Conservation (phyloP, 2,888 invertebrate species). For the Lamellibrachia columna region DNA sequence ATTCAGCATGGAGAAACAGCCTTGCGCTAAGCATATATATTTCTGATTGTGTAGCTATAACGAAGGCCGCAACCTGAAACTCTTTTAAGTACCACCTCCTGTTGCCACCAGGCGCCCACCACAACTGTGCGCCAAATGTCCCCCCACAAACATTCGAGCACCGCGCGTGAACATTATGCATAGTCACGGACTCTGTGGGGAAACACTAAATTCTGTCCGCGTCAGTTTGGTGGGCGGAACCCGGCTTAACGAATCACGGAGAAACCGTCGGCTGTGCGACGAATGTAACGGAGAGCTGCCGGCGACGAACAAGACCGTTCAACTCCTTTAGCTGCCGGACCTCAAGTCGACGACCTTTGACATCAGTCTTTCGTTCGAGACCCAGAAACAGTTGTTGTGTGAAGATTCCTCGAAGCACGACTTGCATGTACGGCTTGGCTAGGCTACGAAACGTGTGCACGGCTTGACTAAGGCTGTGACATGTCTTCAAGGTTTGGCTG, state of each 20-base stretch:
- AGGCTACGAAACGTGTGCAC: neutral
- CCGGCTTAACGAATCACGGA: neutral
- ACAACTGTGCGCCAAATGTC: neutral
- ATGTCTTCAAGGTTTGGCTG: neutral
- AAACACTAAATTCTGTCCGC: neutral
- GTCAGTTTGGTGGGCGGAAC: neutral
- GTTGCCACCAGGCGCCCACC: neutral
- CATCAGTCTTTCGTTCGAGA: neutral
- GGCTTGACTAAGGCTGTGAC: neutral
- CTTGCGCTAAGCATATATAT: neutral
- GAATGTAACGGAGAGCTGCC: neutral
- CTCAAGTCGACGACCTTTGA: neutral
- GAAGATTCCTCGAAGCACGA: neutral
- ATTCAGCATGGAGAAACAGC: neutral
- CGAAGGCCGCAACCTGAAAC: too few species aligned
- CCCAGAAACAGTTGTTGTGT: neutral
- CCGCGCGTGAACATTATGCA: neutral
- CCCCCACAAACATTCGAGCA: neutral
- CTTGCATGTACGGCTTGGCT: neutral
- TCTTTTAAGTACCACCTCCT: neutral
- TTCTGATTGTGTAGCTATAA: too few species aligned
- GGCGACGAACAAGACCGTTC: neutral
- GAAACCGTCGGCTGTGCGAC: neutral
- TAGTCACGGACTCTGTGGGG: neutral
- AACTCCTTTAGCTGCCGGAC: neutral